Evolutionary conservation across 2,888 invertebrate species (phyloP), one percentile per base, ranked within the genome.

Genomic region (Rotaria socialis): DNA sequence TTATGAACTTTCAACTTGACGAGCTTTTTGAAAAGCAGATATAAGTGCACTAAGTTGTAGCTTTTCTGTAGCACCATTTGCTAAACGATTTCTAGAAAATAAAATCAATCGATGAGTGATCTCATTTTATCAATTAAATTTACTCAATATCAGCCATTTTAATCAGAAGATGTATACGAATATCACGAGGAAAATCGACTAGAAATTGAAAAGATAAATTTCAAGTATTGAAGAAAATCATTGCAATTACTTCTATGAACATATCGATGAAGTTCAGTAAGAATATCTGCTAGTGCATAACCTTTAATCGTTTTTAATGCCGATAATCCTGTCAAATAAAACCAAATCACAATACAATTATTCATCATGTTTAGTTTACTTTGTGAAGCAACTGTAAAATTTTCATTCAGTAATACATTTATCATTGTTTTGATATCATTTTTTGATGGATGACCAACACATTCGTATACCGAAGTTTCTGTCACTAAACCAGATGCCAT

Each of bases 391-490:
- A 74, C 67, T 80, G 93, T 92, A 89, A 96, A 94, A 88, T 94
- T 93, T 88, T 95, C 91, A 88, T 92, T 92, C 27, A 92, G 89
- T 89, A 98, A 92, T 94, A 95, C 95, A 90, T 95, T 94, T 47
- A 97, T 93, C 88, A 98, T 95, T 89, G 93, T 94, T 89, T 94
- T 94, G 89, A 99, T 95, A 90, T 99, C 97, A 55, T 93, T 93
- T 86, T 95, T 94, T 41, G 96, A 92, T 4, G 99, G 99, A 92
- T 99, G 97, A 0, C 98, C 99, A 55, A 98, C 96, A 91, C 98
- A 99, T 2, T 94, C 94, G 91, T 99, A 99, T 5, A 95, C 97
- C 90, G 94, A 95, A 88, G 95, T 94, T 92, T 97, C 96, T 50
- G 94, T 95, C 56, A 99, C 95, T 88, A 93, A 92, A 88, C 95